Conservation (phyloP, 2,888 invertebrate genomes). For the Ceraclea dissimilis region DNA sequence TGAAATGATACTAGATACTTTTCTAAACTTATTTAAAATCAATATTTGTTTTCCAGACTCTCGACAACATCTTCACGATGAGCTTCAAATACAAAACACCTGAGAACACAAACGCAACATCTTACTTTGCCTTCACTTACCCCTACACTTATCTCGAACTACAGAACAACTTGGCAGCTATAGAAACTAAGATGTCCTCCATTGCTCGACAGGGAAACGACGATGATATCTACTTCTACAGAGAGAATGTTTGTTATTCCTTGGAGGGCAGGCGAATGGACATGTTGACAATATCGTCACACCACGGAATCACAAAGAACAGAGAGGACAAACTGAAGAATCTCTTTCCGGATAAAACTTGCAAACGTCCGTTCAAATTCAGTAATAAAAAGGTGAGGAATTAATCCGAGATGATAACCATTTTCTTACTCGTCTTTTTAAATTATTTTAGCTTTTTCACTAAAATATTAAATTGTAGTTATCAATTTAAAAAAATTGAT, state of each 20-base stretch:
- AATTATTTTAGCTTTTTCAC: too few relatives aligned
- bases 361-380: conserved; percentile 67
- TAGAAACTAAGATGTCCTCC: conserved; percentile 56
- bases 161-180: conserved; percentile 61
- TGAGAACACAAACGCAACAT: conserved; percentile 63
- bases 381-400: conserved; percentile 61
- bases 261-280: conserved; percentile 73
- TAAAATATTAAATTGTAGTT: too few relatives aligned
- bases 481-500: too few relatives aligned
- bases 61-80: conserved; percentile 65
- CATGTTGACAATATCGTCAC: conserved; percentile 74
- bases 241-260: conserved; percentile 73
- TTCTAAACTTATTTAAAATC: too few relatives aligned
- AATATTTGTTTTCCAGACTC: conserved; percentile 58
- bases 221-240: conserved; percentile 76
- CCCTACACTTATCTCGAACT: conserved; percentile 81
- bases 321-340: conserved; percentile 64
- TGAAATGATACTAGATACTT: too few relatives aligned
- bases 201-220: conserved; percentile 33
- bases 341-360: conserved; percentile 63
- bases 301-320: conserved; percentile 64
- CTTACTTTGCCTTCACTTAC: conserved; percentile 87
- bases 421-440: neutral
- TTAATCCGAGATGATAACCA: too few relatives aligned
- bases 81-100: conserved; percentile 65